Evolutionary conservation across 2,888 invertebrate species (phyloP).

Genomic region (Bombylius major): DNA sequence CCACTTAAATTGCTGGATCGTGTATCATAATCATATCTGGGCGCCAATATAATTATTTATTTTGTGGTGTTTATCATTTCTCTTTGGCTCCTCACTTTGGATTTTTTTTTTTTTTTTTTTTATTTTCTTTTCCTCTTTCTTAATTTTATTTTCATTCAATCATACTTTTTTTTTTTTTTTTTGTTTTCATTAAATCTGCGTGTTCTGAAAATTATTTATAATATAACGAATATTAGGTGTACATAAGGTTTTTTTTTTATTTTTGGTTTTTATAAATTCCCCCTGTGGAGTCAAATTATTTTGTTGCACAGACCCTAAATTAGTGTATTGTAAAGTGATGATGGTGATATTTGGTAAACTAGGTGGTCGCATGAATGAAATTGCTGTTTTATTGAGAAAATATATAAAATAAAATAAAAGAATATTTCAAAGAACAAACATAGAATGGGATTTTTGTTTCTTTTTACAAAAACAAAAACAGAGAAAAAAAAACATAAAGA

Average conservation of each 20-base stretch:
- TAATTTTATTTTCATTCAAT: not conserved
- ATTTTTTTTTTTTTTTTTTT: not conserved
- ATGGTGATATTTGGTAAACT: not conserved
- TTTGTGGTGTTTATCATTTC: conserved; percentile 12
- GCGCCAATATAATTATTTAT: conserved; percentile 16
- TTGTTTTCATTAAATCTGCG: not conserved
- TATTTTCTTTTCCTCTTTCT: not conserved
- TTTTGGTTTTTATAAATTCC: not conserved
- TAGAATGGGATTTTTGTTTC: no score
- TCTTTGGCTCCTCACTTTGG: conserved; percentile 5
- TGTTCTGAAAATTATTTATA: no score
- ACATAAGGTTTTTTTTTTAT: no score
- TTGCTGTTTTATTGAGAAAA: not conserved
- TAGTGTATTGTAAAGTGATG: no score
- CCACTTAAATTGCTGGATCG: conserved; percentile 11
- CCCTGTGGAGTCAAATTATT: not conserved
- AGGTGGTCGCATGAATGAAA: not conserved
- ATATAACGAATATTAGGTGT: no score
- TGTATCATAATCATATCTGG: conserved; percentile 15
- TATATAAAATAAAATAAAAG: not conserved
- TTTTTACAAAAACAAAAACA: not conserved
- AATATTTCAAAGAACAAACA: no score
- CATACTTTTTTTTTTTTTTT: not conserved
- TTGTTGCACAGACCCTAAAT: not conserved
- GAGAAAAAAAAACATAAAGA: not conserved